These are phyloP conservation scores for Synanthedon tipuliformis DNA, from an alignment of 2,888 invertebrate species.

Conservation along the genomic window DNA sequence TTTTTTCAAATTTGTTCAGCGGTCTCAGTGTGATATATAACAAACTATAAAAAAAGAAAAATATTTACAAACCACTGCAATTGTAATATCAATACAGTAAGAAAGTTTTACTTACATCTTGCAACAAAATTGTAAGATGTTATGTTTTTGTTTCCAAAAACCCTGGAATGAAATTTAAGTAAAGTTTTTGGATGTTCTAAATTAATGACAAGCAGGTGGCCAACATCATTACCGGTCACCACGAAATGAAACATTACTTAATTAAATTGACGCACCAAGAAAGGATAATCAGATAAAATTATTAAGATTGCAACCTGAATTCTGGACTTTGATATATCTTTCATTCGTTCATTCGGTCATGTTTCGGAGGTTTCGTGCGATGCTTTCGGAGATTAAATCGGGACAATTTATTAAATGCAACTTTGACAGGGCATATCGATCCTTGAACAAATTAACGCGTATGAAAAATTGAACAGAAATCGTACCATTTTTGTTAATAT, in stretches of 20 bases:
- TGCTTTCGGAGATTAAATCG: conserved; percentile 31
- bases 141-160: no score
- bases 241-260: conserved; percentile 28
- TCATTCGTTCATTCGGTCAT: conserved; percentile 18
- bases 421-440: conserved; percentile 37
- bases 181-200: no score
- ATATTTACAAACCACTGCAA: no score
- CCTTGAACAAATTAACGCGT: conserved; percentile 36
- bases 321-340: conserved; percentile 58
- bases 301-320: conserved; percentile 52
- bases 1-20: no score
- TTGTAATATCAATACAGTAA: no score
- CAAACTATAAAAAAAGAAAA: no score
- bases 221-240: not conserved
- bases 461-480: conserved; percentile 13
- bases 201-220: not conserved
- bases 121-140: no score
- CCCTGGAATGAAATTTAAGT: no score
- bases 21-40: no score
- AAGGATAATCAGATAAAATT: conserved; percentile 45
- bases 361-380: conserved; percentile 11
- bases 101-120: no score
- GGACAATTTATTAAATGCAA: conserved; percentile 37
- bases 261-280: conserved; percentile 31
- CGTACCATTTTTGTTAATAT: not conserved